Base-by-base conservation (phyloP, 2,113 vertebrate species). In the Lutjanus erythropterus region DNA sequence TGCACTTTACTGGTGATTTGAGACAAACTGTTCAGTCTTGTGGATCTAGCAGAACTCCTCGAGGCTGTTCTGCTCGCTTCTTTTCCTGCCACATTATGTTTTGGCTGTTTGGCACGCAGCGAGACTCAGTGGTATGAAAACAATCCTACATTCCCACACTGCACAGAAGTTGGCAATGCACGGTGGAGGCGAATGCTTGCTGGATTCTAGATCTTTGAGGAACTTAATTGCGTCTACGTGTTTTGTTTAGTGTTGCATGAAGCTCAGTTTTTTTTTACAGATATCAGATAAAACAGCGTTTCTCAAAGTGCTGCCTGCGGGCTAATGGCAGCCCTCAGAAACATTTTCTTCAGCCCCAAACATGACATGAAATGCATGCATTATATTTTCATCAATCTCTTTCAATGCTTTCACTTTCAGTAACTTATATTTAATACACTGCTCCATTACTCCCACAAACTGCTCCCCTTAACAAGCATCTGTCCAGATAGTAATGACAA, bases 41-140 rank as follows among this genome's bases (percentile, higher is more conserved):
- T 71, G 21, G 14, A 12, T 25, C 12, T 35, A 9, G 19, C 18
- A 25, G 2, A 78, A 31, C 27, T 55, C 35, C 41, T 73, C 47
- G 65, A 66, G 64, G 72, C 75, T 49, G 50, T 44, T 64, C 42
- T 39, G n/a, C 23, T 29, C 25, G 50, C 16, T 70, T 65, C 16
- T 49, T 49, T 78, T 19, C 78, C 29, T 47, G 37, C 56, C 11
- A 1, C 31, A n/a, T n/a, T 42, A 0, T 83, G 68, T 85, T 83
- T 66, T 81, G 73, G 42, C 61, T 62, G 58, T 81, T 83, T 81
- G 80, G 56, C 69, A 61, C 67, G 16, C 18, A 27, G 58, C 21
- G 47, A 64, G 55, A 46, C n/a, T 12, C 25, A 12, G 19, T 46
- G 56, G 82, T 67, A 87, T 89, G 75, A 83, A 90, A 87, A 89